These are phyloP conservation scores for Bubalus kerabau DNA, from an alignment of 2,113 vertebrate species.

Conservation along the genomic window DNA sequence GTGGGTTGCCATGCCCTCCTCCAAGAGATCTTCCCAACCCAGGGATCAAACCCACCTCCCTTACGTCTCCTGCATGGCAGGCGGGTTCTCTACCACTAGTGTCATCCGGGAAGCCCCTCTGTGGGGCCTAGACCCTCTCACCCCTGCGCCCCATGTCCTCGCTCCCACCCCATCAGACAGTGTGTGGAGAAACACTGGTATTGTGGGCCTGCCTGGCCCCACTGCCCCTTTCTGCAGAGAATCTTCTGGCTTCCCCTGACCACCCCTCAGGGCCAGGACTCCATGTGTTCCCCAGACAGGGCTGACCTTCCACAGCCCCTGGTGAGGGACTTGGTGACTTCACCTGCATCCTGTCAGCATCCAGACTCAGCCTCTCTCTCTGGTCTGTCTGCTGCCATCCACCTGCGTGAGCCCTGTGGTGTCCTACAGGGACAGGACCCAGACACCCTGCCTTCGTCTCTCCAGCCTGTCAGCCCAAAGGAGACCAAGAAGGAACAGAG, in stretches of 20 bases:
- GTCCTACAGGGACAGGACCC: accelerated
- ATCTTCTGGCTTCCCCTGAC: accelerated
- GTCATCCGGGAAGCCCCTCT: not conserved
- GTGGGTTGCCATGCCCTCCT: not conserved
- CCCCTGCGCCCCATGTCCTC: accelerated
- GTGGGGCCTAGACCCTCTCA: too few species aligned
- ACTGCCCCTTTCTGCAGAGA: not conserved
- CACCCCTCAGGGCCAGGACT: not conserved
- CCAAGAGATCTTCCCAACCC: not conserved
- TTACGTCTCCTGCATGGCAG: not conserved
- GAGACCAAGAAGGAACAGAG: not conserved
- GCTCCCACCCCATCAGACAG: not conserved
- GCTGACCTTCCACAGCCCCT: not conserved
- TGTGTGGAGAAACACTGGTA: not conserved
- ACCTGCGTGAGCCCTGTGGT: accelerated
- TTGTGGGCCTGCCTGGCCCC: accelerated
- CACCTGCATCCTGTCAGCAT: too few species aligned
- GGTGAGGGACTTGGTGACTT: accelerated
- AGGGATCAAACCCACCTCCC: not conserved
- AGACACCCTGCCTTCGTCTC: accelerated
- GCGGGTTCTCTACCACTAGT: not conserved
- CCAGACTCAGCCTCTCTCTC: accelerated
- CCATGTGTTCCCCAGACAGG: accelerated
- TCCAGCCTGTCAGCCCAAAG: accelerated
- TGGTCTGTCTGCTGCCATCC: accelerated